Conservation (phyloP, 2,113 vertebrate species). For the Gulo gulo region DNA sequence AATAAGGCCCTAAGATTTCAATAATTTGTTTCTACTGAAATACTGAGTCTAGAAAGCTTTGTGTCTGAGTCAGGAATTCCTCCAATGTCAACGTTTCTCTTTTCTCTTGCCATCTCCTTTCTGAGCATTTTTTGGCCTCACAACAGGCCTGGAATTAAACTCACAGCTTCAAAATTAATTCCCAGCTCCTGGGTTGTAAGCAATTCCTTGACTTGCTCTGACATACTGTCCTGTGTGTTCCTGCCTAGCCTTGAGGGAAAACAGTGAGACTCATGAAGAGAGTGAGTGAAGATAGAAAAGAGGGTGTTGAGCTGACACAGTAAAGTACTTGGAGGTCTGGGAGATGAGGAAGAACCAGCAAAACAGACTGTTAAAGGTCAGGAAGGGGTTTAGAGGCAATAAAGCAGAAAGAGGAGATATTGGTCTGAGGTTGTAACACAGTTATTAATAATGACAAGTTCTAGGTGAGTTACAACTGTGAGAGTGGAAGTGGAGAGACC, state of each 20-base stretch:
- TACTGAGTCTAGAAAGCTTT: background rate
- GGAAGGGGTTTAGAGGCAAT: background rate
- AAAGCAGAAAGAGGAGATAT: background rate
- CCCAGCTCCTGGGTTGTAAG: background rate
- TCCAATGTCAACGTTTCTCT: background rate
- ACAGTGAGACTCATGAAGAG: background rate
- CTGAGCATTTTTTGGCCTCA: background rate
- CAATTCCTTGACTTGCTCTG: background rate
- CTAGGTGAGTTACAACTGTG: background rate
- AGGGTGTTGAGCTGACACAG: background rate
- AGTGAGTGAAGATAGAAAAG: background rate
- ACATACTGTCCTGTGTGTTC: background rate
- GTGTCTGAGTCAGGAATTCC: background rate
- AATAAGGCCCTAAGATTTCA: background rate
- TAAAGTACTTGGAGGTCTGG: background rate
- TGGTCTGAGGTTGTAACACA: background rate
- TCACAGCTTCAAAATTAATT: background rate
- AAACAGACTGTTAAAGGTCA: constrained; percentile 21
- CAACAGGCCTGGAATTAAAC: background rate
- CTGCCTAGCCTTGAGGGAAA: background rate
- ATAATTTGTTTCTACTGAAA: background rate
- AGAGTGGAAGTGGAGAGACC: background rate
- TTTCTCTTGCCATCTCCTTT: background rate
- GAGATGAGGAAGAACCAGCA: background rate
- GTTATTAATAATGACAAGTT: background rate